Conservation (phyloP, 2,113 vertebrate species). For the Crotalus helleri region DNA sequence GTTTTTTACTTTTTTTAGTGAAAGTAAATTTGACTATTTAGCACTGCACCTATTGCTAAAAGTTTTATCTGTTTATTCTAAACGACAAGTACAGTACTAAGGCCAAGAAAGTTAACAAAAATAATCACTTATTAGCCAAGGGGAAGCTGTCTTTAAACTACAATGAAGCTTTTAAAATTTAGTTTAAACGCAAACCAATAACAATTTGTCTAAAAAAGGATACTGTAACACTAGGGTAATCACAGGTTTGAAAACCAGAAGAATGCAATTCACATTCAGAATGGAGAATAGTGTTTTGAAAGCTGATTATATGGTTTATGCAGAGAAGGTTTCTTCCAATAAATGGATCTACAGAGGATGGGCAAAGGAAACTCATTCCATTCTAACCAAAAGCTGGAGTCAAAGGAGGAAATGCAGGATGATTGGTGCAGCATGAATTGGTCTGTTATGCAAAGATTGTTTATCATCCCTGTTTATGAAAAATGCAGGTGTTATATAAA, state of each 20-base stretch:
- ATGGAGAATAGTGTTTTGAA: not conserved
- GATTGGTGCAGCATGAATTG: not conserved
- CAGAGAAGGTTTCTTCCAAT: not conserved
- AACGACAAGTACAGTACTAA: slow-evolving; percentile 1
- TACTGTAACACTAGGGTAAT: not conserved
- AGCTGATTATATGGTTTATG: slow-evolving; percentile 1
- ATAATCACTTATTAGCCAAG: slow-evolving; percentile 24
- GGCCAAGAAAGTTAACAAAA: slow-evolving; percentile 13
- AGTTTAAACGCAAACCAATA: slow-evolving; percentile 16
- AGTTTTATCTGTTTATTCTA: slow-evolving; percentile 12
- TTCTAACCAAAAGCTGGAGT: not conserved
- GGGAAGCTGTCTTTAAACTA: not conserved
- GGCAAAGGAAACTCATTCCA: not conserved
- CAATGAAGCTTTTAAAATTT: slow-evolving; percentile 13
- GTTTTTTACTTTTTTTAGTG: not conserved
- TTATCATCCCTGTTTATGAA: not conserved
- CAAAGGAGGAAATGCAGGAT: not conserved
- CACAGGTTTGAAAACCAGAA: not conserved
- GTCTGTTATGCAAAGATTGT: not conserved
- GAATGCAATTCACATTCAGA: not conserved
- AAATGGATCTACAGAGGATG: not conserved
- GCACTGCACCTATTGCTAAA: not conserved
- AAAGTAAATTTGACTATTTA: slow-evolving; percentile 20
- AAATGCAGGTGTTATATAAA: not conserved
- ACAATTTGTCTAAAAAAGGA: not conserved